Base-by-base conservation (phyloP, 2,113 vertebrate species). In the Phainopepla nitens region DNA sequence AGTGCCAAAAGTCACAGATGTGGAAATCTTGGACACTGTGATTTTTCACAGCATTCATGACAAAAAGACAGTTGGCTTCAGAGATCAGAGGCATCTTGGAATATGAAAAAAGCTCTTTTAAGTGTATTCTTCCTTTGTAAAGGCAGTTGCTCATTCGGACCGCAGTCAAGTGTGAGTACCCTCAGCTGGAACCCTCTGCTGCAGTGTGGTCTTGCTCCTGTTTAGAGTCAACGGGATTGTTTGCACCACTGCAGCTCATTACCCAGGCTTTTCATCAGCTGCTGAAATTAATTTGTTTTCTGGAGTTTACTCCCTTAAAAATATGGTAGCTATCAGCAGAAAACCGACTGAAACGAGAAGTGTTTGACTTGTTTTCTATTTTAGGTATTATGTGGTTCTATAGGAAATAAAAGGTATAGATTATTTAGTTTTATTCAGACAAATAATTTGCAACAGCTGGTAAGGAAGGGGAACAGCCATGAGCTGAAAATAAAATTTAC, bases 1-100 rank as follows among this genome's bases (percentile, higher is more conserved):
- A 93, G 36, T 60, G 82, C 79, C 94, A 95, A 7, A 85, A 95
- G 53, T 89, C 69, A 82, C 75, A 88, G 64, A 95, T 95, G 88
- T 92, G 79, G 76, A 87, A 78, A 42, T 92, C 51, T 83, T 75
- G 62, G 71, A 41, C 41, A 21, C 44, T 71, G 71, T 50, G 71
- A 89, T 94, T 92, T 95, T 90, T 95, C 58, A 75, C 70, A 90
- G 71, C 13, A 23, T 73, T 90, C 44, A n/a, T 78, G 76, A 94
- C 90, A 90, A 86, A 91, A 88, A 76, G 25, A 39, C 68, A 62
- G 33, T 73, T 87, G 82, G 71, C 79, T 72, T 82, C 62, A 36
- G 82, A 80, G 92, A 86, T 93, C 82, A 90, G 92, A 94, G 35
- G 39, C 90, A 20, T 80, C 58, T 93, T 58, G 90, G 76, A 89